Conservation (phyloP, 2,888 invertebrate genomes). For the Timandra comae region DNA sequence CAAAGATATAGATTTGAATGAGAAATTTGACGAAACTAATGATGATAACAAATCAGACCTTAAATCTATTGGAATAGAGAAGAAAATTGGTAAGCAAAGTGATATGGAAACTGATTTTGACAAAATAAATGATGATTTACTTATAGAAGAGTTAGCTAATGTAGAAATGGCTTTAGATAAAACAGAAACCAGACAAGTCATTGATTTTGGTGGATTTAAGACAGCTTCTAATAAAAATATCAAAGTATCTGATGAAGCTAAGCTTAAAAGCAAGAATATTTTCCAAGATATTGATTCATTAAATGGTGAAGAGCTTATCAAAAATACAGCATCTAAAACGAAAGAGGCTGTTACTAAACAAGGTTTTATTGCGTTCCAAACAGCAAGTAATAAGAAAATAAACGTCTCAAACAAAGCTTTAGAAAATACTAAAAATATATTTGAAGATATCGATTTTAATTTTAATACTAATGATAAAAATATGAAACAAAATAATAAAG, state of each 20-base stretch:
- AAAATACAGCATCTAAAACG: too few relatives aligned
- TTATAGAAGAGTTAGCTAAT: slow-evolving; percentile 38
- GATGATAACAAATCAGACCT: too few relatives aligned
- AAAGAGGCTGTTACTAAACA: too few relatives aligned
- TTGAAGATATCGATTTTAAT: slow-evolving; percentile 37
- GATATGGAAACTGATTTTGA: slow-evolving; percentile 8
- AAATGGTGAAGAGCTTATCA: not conserved
- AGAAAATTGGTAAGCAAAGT: not conserved
- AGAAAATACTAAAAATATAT: slow-evolving; percentile 32
- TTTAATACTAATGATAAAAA: too few relatives aligned
- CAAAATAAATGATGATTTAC: slow-evolving; percentile 10
- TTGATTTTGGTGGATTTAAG: slow-evolving; percentile 28
- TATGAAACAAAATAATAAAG: too few relatives aligned
- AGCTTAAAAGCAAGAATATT: slow-evolving; percentile 26
- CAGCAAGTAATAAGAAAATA: slow-evolving; percentile 37
- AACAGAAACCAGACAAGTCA: slow-evolving; percentile 3
- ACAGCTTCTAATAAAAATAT: slow-evolving; percentile 44
- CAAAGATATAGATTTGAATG: too few relatives aligned
- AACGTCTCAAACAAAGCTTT: slow-evolving; percentile 35
- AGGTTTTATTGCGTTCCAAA: slow-evolving; percentile 28
- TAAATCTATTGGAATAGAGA: slow-evolving; percentile 16
- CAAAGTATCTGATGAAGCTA: slow-evolving; percentile 27
- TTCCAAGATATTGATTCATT: slow-evolving; percentile 29
- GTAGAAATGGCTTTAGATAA: slow-evolving; percentile 33
- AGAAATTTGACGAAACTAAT: too few relatives aligned